Evolutionary conservation across 92 coral and sea anemone species (phyloP).

Genomic region (Chrysogorgia sp.): DNA sequence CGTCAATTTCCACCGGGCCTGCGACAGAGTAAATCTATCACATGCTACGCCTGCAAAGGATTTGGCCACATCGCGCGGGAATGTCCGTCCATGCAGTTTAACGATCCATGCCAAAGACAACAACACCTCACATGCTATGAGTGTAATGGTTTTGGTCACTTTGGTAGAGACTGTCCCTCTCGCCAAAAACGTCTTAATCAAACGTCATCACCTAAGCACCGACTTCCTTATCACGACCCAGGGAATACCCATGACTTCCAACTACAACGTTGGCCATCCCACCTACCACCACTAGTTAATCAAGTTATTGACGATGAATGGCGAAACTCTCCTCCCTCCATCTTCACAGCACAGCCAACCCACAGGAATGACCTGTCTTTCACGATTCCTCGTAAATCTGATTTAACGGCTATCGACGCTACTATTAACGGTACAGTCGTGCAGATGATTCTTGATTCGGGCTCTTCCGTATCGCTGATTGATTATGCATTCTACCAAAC

Average conservation of each 20-base stretch:
- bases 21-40: not conserved
- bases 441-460: conserved; percentile 18
- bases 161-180: conserved; percentile 2
- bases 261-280: not conserved
- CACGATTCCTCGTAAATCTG: not conserved
- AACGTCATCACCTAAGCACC: not conserved
- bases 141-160: conserved; percentile 17
- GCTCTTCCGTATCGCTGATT: conserved; percentile 13
- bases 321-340: not conserved
- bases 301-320: too few relatives aligned
- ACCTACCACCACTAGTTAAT: not conserved
- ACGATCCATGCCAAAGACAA: too few relatives aligned
- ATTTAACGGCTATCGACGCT: not conserved
- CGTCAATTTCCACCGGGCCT: not conserved
- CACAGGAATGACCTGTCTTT: not conserved
- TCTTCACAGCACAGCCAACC: not conserved
- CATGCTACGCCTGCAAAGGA: not conserved
- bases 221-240: not conserved
- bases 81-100: conserved; percentile 11
- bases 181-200: not conserved
- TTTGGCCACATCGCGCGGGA: not conserved
- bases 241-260: not conserved
- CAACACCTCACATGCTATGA: conserved; percentile 1
- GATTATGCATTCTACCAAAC: not conserved
- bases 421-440: not conserved